phyloP scores from a whole-genome alignment of 23 tunicate species.

The Phallusia fumigata region DNA sequence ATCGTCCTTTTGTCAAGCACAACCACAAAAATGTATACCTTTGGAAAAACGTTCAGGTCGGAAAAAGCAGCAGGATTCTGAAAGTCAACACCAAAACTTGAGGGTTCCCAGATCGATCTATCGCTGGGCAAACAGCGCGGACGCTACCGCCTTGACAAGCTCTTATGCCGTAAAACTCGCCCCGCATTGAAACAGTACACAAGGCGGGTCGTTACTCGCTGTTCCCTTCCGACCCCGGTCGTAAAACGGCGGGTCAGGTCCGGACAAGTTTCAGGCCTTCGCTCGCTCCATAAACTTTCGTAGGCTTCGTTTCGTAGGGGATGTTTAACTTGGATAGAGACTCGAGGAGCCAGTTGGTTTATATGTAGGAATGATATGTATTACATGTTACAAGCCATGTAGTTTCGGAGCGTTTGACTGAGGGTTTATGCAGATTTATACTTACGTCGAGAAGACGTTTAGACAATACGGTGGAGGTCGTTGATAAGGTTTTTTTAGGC shows the following conservation, averaged over 20 bases:
- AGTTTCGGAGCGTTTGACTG: too few species aligned
- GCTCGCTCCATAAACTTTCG: neutral
- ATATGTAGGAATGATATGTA: too few species aligned
- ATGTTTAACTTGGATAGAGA: neutral
- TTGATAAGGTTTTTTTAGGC: too few species aligned
- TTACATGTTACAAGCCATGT: too few species aligned
- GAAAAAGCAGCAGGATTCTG: too few species aligned
- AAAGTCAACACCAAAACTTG: neutral
- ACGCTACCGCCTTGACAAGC: neutral
- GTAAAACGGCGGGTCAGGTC: constrained; percentile 6
- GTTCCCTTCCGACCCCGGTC: neutral
- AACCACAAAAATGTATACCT: too few species aligned
- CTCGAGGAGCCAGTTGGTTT: too few species aligned
- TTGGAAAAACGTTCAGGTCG: too few species aligned
- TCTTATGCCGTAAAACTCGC: neutral
- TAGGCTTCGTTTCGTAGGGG: neutral
- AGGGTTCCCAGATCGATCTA: neutral
- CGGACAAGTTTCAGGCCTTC: neutral
- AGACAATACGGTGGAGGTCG: too few species aligned
- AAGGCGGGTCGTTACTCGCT: constrained; percentile 4
- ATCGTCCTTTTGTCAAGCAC: too few species aligned
- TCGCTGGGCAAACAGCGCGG: neutral
- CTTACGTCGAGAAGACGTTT: too few species aligned
- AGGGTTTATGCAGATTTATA: too few species aligned
- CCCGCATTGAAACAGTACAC: neutral